phyloP scores from a whole-genome alignment of 2,113 vertebrate species.

The Pardalotus punctatus region DNA sequence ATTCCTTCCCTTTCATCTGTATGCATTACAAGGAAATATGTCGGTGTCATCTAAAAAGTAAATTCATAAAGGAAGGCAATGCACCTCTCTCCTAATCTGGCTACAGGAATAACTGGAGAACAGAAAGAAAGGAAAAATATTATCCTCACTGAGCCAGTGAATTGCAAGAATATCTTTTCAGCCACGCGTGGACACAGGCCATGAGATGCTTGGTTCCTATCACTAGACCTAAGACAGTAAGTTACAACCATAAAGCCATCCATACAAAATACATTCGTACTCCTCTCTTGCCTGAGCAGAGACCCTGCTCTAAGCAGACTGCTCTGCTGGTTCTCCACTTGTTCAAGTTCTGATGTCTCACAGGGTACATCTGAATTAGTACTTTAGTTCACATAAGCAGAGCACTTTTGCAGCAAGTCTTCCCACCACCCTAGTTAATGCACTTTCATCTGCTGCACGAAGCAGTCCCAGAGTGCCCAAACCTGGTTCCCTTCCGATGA shows the following conservation, averaged over 20 bases:
- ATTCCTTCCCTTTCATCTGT: neutral
- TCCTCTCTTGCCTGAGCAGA: neutral
- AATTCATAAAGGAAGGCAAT: neutral
- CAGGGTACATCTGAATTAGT: neutral
- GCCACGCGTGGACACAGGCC: fast-evolving
- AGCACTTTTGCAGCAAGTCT: neutral
- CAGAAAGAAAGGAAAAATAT: neutral
- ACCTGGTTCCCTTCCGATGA: neutral
- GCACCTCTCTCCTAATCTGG: neutral
- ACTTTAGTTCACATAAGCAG: neutral
- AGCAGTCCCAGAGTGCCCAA: neutral
- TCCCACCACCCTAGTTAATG: neutral
- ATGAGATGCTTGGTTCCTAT: neutral
- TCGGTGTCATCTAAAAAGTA: neutral
- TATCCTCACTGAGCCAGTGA: neutral
- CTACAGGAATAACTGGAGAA: neutral
- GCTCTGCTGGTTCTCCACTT: neutral
- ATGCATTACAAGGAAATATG: neutral
- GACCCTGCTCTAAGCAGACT: fast-evolving
- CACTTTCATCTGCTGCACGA: neutral
- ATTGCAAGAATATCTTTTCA: neutral
- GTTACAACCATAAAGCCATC: neutral
- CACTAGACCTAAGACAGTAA: neutral
- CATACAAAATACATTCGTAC: neutral
- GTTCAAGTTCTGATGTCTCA: neutral